Percentiles rank a stretch among this genome's conserved stretches.
Conservation (phyloP, 2,113 vertebrate species). For the Lophius piscatorius region DNA sequence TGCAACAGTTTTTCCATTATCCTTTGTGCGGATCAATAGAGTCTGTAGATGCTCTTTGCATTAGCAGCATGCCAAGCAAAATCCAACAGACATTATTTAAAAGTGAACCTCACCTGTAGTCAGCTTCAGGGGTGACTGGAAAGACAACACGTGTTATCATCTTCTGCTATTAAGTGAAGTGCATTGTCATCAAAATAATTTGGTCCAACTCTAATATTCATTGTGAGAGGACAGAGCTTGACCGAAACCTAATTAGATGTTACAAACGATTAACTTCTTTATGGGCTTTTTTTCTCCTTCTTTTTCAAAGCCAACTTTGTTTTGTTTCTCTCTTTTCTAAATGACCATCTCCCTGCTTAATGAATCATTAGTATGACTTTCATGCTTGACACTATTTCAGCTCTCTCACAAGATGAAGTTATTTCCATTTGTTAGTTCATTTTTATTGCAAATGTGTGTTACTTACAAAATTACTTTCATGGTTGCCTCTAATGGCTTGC, state of each 20-base stretch:
- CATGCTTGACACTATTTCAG: no score
- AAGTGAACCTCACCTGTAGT: conserved; percentile 47
- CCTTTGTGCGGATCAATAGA: conserved; percentile 34
- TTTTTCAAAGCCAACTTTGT: conserved; percentile 1
- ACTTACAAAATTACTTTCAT: no score
- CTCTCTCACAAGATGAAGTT: no score
- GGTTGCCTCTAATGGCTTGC: no score
- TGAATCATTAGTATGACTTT: neutral
- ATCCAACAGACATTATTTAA: conserved; percentile 55
- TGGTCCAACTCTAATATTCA: neutral
- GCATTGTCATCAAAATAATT: conserved; percentile 28
- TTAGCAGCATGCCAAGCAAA: conserved; percentile 35
- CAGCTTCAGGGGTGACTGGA: conserved; percentile 27
- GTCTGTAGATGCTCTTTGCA: conserved; percentile 45
- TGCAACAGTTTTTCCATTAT: conserved; percentile 45
- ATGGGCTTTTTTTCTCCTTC: conserved; percentile 1
- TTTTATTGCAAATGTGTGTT: no score
- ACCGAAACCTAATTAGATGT: conserved; percentile 15
- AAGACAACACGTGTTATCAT: conserved; percentile 35
- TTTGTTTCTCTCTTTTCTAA: conserved; percentile 18
- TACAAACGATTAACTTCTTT: neutral
- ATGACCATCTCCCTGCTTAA: conserved; percentile 25
- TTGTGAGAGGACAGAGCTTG: conserved; percentile 4
- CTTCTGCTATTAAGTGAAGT: conserved; percentile 14
- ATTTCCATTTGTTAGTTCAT: no score